Conservation (phyloP, 1,140 invertebrate species). For the Stegodyphus mimosarum region DNA sequence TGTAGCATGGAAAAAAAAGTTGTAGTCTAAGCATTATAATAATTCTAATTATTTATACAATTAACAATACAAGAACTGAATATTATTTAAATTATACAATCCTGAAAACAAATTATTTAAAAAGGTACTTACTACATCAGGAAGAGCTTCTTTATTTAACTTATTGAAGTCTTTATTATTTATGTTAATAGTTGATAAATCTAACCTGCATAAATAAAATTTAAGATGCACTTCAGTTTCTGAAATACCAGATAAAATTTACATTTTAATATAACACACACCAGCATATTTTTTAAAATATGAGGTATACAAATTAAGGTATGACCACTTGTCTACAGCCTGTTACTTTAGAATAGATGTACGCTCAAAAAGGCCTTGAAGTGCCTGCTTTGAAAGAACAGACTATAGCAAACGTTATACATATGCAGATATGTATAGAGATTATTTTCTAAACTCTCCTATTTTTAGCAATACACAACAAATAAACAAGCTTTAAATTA, state of each 20-base stretch:
- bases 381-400: background rate
- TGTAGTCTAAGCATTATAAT: too few relatives aligned
- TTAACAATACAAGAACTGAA: too few relatives aligned
- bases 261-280: background rate
- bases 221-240: background rate
- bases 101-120: background rate
- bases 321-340: background rate
- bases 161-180: conserved; percentile 91
- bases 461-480: too few relatives aligned
- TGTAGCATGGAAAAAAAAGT: too few relatives aligned
- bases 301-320: background rate
- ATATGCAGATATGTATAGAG: background rate
- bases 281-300: conserved; percentile 46
- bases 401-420: background rate
- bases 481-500: too few relatives aligned
- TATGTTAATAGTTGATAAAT: conserved; percentile 87
- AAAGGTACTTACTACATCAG: conserved; percentile 78
- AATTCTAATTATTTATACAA: too few relatives aligned
- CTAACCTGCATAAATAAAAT: conserved; percentile 75
- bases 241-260: conserved; percentile 23
- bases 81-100: too few relatives aligned
- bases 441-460: too few relatives aligned
- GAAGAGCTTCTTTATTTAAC: conserved; percentile 77
- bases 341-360: background rate
- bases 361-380: background rate